Evolutionary conservation across 2,797 vertebrate genomes (phyloP).

Genomic region (Periophthalmus magnuspinnatus): DNA sequence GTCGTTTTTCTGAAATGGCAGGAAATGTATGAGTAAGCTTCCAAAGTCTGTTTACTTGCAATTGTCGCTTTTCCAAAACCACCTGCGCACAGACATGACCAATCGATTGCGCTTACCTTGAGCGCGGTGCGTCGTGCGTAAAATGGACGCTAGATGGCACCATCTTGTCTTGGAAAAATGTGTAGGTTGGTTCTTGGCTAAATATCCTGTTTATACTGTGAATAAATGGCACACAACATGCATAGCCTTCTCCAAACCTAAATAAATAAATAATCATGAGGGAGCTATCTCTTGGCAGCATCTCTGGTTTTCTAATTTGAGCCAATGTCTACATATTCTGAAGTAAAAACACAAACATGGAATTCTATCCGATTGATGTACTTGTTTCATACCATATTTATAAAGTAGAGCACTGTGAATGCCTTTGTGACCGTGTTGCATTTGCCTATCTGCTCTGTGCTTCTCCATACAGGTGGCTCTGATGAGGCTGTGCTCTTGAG

Average conservation of each 20-base stretch:
- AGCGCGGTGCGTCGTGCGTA: neutral
- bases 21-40: neutral
- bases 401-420: constrained; percentile 21
- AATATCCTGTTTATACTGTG: neutral
- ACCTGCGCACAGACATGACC: constrained; percentile 69
- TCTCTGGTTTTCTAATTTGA: constrained; percentile 54
- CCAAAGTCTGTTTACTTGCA: constrained; percentile 48
- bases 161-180: constrained; percentile 7
- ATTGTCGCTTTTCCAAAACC: constrained; percentile 23
- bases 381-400: neutral
- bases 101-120: constrained; percentile 66
- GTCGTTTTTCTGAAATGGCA: neutral
- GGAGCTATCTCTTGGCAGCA: constrained; percentile 29
- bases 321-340: neutral
- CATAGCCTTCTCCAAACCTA: neutral
- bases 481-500: constrained; percentile 57
- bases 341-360: neutral
- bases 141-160: constrained; percentile 62
- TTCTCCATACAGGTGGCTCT: constrained; percentile 54
- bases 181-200: neutral
- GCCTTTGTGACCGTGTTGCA: constrained; percentile 31
- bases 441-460: constrained; percentile 40
- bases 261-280: neutral
- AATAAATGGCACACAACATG: neutral
- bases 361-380: neutral